These are phyloP conservation scores for Dynastes grantii DNA, from an alignment of 2,888 invertebrate genomes.

Conservation along the genomic window DNA sequence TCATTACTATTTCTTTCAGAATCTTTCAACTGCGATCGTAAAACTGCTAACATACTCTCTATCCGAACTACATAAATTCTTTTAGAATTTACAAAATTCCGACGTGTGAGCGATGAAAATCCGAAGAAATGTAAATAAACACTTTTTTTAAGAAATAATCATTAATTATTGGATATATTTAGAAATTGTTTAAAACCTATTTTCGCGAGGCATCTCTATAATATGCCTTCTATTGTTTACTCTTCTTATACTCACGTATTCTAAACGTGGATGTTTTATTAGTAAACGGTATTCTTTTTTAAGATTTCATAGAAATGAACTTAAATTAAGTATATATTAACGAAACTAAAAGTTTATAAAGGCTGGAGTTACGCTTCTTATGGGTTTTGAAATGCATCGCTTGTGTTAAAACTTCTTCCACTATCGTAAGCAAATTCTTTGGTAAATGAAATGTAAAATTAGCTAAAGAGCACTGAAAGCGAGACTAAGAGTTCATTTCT, in stretches of 20 bases:
- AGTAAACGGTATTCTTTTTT: not conserved
- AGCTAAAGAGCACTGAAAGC: too few species aligned
- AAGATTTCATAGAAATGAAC: not conserved
- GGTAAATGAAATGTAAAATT: too few species aligned
- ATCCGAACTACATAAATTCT: slow-evolving; percentile 6
- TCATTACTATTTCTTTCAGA: slow-evolving; percentile 1
- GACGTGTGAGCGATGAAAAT: slow-evolving; percentile 6
- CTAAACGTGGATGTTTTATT: not conserved
- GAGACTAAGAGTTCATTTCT: too few species aligned
- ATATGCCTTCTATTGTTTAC: not conserved
- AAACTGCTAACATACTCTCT: slow-evolving; percentile 1
- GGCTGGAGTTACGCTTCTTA: too few species aligned
- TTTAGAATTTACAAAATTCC: slow-evolving; percentile 1
- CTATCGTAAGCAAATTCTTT: too few species aligned
- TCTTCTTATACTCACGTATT: not conserved
- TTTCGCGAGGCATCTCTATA: not conserved
- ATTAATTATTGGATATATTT: slow-evolving; percentile 6
- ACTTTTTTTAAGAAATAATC: slow-evolving; percentile 3
- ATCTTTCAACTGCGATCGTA: slow-evolving; percentile 4
- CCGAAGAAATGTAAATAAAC: slow-evolving; percentile 6
- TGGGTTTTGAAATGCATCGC: too few species aligned
- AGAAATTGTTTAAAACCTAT: not conserved
- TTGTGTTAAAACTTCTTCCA: too few species aligned
- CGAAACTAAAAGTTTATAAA: not conserved
- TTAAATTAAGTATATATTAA: not conserved